These are phyloP conservation scores for Scomber scombrus DNA, from an alignment of 2,113 vertebrate genomes.

Conservation along the genomic window DNA sequence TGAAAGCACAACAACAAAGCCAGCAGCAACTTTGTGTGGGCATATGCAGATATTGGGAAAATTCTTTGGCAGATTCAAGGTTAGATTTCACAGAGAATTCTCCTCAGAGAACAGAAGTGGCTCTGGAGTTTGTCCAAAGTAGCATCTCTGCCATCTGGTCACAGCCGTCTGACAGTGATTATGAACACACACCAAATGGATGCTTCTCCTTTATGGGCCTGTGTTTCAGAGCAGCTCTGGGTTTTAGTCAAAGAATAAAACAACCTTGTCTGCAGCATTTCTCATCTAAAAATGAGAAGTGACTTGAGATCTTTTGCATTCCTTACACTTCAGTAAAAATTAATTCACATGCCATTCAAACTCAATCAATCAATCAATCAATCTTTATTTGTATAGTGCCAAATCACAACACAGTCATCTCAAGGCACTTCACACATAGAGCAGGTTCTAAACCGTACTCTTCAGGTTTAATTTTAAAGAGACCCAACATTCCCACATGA, in stretches of 20 bases:
- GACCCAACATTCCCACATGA: no score
- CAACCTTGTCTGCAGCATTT: conserved; percentile 41
- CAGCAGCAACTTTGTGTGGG: conserved; percentile 41
- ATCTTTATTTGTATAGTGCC: no score
- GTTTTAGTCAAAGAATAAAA: conserved; percentile 51
- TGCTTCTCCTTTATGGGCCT: conserved; percentile 54
- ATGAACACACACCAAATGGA: conserved; percentile 64
- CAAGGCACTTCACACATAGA: no score
- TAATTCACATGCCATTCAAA: neutral
- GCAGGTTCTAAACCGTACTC: no score
- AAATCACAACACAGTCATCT: no score
- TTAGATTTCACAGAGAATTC: conserved; percentile 67
- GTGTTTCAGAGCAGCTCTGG: conserved; percentile 52
- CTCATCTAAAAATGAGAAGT: conserved; percentile 37
- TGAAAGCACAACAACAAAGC: conserved; percentile 62
- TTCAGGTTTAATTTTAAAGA: no score
- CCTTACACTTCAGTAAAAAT: conserved; percentile 8
- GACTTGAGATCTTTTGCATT: conserved; percentile 1
- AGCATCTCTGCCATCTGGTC: conserved; percentile 77
- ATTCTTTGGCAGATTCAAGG: conserved; percentile 70
- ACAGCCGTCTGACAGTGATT: conserved; percentile 71
- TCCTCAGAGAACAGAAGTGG: conserved; percentile 66
- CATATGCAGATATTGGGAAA: conserved; percentile 49
- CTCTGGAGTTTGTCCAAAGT: conserved; percentile 76
- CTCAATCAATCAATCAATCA: no score